Evolutionary conservation across 2,113 vertebrate genomes (phyloP).

Genomic region (Aphelocoma coerulescens): DNA sequence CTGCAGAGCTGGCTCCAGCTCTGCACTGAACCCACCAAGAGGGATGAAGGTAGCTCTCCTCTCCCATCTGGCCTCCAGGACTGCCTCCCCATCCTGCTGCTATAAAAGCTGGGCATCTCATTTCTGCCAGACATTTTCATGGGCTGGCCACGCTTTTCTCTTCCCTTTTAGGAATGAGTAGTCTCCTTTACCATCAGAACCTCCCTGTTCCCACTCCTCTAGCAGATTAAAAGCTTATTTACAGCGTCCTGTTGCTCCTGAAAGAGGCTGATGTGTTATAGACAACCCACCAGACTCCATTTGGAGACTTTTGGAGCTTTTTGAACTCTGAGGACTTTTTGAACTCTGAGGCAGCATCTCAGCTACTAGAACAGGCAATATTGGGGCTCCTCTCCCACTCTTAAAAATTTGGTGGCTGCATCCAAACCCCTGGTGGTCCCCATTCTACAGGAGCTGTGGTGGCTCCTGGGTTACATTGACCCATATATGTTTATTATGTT

Average conservation of each 20-base stretch:
- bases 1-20: background rate
- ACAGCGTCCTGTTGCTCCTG: background rate
- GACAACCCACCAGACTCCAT: background rate
- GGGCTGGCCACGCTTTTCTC: background rate
- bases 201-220: background rate
- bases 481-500: background rate
- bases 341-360: background rate
- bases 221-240: background rate
- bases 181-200: background rate
- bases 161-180: background rate
- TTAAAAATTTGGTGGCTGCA: background rate
- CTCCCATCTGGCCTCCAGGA: fast-evolving
- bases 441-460: background rate
- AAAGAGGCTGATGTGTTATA: background rate
- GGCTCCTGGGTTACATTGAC: background rate
- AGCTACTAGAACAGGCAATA: background rate
- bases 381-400: fast-evolving
- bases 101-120: background rate
- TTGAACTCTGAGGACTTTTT: background rate
- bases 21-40: background rate
- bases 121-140: background rate
- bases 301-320: background rate
- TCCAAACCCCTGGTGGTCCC: background rate
- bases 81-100: background rate
- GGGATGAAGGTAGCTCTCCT: background rate